Percentiles rank a stretch among this genome's conserved stretches.
These are phyloP conservation scores for Xestia rhomboidea DNA, from an alignment of 2,888 invertebrate genomes.

Conservation along the genomic window DNA sequence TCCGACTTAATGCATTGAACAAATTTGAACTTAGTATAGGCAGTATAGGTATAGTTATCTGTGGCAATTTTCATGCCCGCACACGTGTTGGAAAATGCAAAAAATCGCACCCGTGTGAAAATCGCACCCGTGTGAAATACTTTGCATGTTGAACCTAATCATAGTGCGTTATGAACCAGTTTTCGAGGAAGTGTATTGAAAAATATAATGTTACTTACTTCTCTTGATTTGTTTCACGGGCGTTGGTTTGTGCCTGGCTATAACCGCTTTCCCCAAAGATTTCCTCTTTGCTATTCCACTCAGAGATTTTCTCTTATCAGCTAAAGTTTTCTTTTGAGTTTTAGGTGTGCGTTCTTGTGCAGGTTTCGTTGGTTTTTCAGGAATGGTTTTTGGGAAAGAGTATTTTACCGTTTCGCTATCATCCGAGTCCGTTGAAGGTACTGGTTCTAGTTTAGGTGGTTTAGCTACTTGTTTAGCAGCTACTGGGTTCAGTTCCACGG, in stretches of 20 bases:
- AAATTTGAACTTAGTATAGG: too few relatives aligned
- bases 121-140: too few relatives aligned
- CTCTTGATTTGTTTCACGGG: slow-evolving; percentile 79
- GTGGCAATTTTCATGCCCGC: too few relatives aligned
- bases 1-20: too few relatives aligned
- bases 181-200: too few relatives aligned
- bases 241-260: slow-evolving; percentile 73
- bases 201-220: slow-evolving; percentile 79
- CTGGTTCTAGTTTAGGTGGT: slow-evolving; percentile 71
- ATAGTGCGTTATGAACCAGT: too few relatives aligned
- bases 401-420: slow-evolving; percentile 86
- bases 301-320: slow-evolving; percentile 81
- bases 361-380: slow-evolving; percentile 68
- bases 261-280: slow-evolving; percentile 77
- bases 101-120: too few relatives aligned
- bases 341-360: slow-evolving; percentile 64
- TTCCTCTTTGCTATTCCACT: slow-evolving; percentile 83
- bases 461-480: slow-evolving; percentile 70
- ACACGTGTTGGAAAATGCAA: too few relatives aligned
- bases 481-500: slow-evolving; percentile 71
- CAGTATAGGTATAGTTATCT: too few relatives aligned
- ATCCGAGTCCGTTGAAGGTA: slow-evolving; percentile 83
- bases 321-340: slow-evolving; percentile 73
- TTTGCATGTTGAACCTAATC: too few relatives aligned
- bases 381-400: slow-evolving; percentile 81